Evolutionary conservation across 1,140 invertebrate genomes (phyloP).

Genomic region (Diuraphis noxia): DNA sequence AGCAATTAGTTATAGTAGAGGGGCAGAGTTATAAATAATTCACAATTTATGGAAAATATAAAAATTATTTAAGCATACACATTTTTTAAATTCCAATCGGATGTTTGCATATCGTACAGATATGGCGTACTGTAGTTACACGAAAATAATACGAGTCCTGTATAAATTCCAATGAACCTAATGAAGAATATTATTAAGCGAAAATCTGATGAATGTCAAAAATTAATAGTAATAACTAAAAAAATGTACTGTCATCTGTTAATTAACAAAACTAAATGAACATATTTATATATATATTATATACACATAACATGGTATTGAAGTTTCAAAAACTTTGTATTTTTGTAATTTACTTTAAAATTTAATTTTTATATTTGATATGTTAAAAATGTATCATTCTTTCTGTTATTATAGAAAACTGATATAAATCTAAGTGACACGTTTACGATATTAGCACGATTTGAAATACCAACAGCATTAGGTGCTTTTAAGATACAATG

Average conservation of each 20-base stretch:
- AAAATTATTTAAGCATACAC: not conserved
- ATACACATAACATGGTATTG: not conserved
- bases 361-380: not conserved
- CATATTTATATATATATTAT: not conserved
- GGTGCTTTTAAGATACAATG: constrained; percentile 45
- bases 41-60: not conserved
- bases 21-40: not conserved
- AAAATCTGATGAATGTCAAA: not conserved
- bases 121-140: not conserved
- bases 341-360: not conserved
- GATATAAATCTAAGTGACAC: not conserved
- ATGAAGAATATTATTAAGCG: not conserved
- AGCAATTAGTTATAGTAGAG: not conserved
- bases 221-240: not conserved
- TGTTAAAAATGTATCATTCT: not conserved
- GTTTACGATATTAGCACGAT: not conserved
- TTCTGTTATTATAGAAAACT: constrained; percentile 34
- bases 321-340: not conserved
- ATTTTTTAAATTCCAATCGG: not conserved
- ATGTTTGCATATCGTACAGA: not conserved
- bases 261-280: not conserved
- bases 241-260: not conserved
- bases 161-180: not conserved
- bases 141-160: not conserved
- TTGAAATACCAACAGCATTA: not conserved